Percentiles rank a stretch among this genome's conserved stretches.
These are phyloP conservation scores for Neosilurus mollespiculum DNA, from an alignment of 2,797 vertebrate species.

Conservation along the genomic window DNA sequence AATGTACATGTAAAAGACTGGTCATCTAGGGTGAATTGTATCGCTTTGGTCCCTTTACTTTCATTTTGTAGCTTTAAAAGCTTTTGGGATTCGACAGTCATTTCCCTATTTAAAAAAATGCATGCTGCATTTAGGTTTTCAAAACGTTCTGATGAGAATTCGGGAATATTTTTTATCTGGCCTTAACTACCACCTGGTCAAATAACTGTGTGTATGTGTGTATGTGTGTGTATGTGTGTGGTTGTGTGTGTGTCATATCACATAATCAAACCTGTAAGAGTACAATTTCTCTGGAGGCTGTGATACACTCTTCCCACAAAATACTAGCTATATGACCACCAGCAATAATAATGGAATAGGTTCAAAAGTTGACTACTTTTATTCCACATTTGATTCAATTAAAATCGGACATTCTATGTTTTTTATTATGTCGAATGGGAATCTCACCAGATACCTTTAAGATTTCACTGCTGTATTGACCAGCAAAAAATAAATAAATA, in stretches of 20 bases:
- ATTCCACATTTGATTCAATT: background rate
- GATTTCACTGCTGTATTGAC: background rate
- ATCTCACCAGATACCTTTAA: background rate
- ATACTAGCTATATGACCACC: background rate
- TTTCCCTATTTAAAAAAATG: too few relatives aligned
- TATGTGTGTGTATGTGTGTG: too few relatives aligned
- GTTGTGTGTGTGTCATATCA: background rate
- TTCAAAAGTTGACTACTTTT: background rate
- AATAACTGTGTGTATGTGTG: background rate
- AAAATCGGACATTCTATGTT: background rate
- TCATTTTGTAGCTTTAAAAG: too few relatives aligned
- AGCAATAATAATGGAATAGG: background rate
- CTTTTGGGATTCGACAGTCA: too few relatives aligned
- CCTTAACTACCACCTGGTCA: constrained; percentile 1
- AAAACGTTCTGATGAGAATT: too few relatives aligned
- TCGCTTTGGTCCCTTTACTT: too few relatives aligned
- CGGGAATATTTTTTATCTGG: too few relatives aligned
- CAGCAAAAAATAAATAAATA: background rate
- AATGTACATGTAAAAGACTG: too few relatives aligned
- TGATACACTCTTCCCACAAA: background rate
- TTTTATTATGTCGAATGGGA: background rate
- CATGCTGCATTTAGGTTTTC: too few relatives aligned
- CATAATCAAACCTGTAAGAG: background rate
- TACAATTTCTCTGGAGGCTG: background rate
- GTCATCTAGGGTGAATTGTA: too few relatives aligned